Percentiles rank a stretch among this genome's conserved stretches.
Evolutionary conservation across 2,797 vertebrate genomes (phyloP).

Genomic region (Pseudochaenichthys georgianus): DNA sequence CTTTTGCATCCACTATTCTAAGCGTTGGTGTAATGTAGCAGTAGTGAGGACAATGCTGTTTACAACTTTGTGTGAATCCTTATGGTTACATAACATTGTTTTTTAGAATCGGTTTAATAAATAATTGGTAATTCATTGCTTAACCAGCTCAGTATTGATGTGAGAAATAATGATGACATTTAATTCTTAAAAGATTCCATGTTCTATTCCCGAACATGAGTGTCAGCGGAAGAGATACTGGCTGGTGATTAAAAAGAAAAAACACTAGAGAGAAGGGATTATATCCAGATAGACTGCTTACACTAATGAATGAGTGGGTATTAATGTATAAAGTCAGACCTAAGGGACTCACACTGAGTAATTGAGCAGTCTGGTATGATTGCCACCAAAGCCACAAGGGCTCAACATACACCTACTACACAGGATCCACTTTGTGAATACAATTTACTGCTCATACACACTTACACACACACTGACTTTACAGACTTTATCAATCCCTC

Average conservation of each 20-base stretch:
- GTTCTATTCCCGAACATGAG: constrained; percentile 59
- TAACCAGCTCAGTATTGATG: constrained; percentile 14
- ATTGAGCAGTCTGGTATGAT: constrained; percentile 41
- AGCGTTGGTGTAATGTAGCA: no score
- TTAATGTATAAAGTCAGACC: constrained; percentile 60
- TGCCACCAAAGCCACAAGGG: constrained; percentile 26
- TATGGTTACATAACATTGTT: constrained; percentile 17
- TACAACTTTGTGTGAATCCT: constrained; percentile 1
- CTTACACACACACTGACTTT: neutral
- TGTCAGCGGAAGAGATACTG: constrained; percentile 40
- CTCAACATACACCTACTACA: constrained; percentile 9
- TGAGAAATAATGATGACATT: constrained; percentile 30
- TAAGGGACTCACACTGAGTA: constrained; percentile 45
- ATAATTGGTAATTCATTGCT: constrained; percentile 22
- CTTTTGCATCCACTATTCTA: no score
- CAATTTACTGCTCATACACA: neutral
- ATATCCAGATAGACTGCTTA: constrained; percentile 60
- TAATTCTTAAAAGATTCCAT: constrained; percentile 43
- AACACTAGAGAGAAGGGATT: constrained; percentile 58
- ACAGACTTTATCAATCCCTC: neutral
- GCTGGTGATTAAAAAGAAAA: constrained; percentile 36
- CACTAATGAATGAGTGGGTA: constrained; percentile 62
- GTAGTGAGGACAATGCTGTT: neutral
- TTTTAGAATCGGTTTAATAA: constrained; percentile 37
- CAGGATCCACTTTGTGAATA: constrained; percentile 5